Conservation (phyloP, 1,140 invertebrate genomes). For the Thereuonema tuberculata region DNA sequence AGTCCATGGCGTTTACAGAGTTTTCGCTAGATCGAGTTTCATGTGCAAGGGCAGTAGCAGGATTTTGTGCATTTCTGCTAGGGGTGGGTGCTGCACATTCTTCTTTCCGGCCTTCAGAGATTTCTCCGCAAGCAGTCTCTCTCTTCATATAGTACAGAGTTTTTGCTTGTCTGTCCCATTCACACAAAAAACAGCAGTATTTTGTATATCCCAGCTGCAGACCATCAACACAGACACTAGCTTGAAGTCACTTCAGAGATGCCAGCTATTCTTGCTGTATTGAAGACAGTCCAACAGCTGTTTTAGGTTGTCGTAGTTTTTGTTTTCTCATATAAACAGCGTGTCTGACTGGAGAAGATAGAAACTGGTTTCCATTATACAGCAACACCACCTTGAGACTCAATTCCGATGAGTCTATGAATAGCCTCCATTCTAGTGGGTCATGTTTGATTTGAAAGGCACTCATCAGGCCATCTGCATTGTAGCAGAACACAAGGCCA, state of each 20-base stretch:
- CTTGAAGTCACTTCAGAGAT: too few species aligned
- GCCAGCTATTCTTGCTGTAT: background rate
- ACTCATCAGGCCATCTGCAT: background rate
- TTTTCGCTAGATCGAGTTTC: background rate
- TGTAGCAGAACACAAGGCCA: background rate
- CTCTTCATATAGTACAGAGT: background rate
- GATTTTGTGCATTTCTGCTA: background rate
- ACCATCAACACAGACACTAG: background rate
- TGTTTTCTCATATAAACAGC: slow-evolving; percentile 2
- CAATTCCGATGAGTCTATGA: slow-evolving; percentile 19
- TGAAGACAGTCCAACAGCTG: background rate
- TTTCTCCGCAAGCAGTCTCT: background rate
- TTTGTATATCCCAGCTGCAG: background rate
- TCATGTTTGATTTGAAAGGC: background rate
- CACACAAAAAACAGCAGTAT: background rate
- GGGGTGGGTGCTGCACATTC: background rate
- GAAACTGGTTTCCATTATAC: slow-evolving; percentile 16
- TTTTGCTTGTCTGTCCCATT: background rate
- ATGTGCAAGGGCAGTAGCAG: background rate
- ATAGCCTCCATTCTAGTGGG: slow-evolving; percentile 16
- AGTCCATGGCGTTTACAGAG: background rate
- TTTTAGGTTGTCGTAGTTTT: background rate
- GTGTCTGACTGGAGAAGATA: slow-evolving; percentile 7
- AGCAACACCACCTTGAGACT: slow-evolving; percentile 17
- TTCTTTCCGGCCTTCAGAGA: background rate